Evolutionary conservation across 2,113 vertebrate genomes (phyloP).

Genomic region (Montifringilla adamsi): DNA sequence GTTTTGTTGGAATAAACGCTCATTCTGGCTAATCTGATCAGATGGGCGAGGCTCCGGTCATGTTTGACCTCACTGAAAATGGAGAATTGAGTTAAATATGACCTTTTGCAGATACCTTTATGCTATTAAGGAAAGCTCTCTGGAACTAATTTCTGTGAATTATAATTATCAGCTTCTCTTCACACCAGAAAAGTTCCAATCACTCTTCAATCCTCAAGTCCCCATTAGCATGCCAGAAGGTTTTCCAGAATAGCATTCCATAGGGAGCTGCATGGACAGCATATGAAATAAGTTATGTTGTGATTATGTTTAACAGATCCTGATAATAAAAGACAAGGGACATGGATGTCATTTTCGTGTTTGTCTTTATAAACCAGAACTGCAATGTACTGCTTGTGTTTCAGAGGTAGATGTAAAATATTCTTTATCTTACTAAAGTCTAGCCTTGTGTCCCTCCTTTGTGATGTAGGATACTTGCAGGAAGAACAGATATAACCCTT

Average conservation of each 20-base stretch:
- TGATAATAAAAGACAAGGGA: background rate
- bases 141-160: background rate
- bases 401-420: background rate
- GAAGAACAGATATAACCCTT: background rate
- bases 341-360: background rate
- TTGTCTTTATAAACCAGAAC: background rate
- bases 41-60: accelerated
- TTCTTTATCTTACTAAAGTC: background rate
- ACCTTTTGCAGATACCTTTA: background rate
- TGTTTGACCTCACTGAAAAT: background rate
- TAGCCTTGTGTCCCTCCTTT: background rate
- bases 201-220: background rate
- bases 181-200: background rate
- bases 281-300: background rate
- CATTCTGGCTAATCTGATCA: background rate
- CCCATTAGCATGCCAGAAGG: background rate
- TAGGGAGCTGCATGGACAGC: background rate
- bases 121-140: background rate
- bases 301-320: background rate
- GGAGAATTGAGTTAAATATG: background rate
- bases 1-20: background rate
- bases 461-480: background rate
- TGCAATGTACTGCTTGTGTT: background rate
- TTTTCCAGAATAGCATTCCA: background rate
- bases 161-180: background rate